These are phyloP conservation scores for Cydia strobilella DNA, from an alignment of 1,140 invertebrate species.

Conservation along the genomic window DNA sequence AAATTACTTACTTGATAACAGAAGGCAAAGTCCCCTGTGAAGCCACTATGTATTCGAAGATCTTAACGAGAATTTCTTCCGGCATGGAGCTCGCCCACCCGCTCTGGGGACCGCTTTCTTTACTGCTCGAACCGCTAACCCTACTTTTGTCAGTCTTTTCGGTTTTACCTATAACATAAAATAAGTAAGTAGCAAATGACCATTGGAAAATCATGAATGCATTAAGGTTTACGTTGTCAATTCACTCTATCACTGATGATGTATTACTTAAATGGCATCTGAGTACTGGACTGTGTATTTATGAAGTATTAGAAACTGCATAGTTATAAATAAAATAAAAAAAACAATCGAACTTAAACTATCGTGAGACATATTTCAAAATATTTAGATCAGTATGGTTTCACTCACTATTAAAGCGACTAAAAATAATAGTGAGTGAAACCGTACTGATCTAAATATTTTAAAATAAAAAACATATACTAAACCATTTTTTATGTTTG, in stretches of 20 bases:
- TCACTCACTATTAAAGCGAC: too few species aligned
- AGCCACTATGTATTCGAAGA: slow-evolving; percentile 85
- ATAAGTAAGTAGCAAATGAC: too few species aligned
- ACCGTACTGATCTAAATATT: too few species aligned
- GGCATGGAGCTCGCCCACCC: slow-evolving; percentile 80
- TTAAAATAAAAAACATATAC: too few species aligned
- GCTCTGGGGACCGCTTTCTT: slow-evolving; percentile 65
- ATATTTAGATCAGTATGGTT: too few species aligned
- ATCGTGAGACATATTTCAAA: too few species aligned
- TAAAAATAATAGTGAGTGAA: too few species aligned
- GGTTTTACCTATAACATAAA: slow-evolving; percentile 65
- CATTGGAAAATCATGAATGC: too few species aligned
- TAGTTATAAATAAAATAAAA: not conserved
- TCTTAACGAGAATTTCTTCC: slow-evolving; percentile 83
- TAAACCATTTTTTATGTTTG: not conserved
- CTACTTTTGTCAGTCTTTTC: slow-evolving; percentile 78
- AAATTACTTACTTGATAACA: slow-evolving; percentile 82
- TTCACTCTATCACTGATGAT: not conserved
- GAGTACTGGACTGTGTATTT: too few species aligned
- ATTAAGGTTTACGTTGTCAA: not conserved
- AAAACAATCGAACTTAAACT: too few species aligned
- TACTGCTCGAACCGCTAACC: slow-evolving; percentile 59
- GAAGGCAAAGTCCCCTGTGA: slow-evolving; percentile 87
- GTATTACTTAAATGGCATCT: not conserved
- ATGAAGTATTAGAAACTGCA: too few species aligned